These are phyloP conservation scores for Monochamus alternatus DNA, from an alignment of 2,888 invertebrate species.

Conservation along the genomic window DNA sequence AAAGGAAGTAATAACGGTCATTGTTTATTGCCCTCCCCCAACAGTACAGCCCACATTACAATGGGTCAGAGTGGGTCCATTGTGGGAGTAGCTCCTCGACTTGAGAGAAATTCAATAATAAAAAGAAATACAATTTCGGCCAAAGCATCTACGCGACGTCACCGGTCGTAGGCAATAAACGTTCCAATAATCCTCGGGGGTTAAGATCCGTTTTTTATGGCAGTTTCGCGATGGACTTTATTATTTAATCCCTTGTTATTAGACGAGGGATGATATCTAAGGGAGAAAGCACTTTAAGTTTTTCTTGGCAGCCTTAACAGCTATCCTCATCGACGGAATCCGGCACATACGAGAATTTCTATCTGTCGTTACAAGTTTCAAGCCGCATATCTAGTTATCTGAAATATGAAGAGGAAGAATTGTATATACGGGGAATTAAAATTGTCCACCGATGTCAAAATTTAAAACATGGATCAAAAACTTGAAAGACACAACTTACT, in stretches of 20 bases:
- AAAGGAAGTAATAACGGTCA: background rate
- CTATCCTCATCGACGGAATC: too few species aligned
- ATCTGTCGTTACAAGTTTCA: too few species aligned
- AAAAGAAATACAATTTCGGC: slow-evolving; percentile 28
- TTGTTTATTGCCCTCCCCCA: slow-evolving; percentile 10
- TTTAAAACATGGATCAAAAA: too few species aligned
- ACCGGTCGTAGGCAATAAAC: slow-evolving; percentile 24
- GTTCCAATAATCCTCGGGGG: slow-evolving; percentile 31
- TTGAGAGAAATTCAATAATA: slow-evolving; percentile 33
- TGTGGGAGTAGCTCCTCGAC: slow-evolving; percentile 7
- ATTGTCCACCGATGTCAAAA: too few species aligned
- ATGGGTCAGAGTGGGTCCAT: slow-evolving; percentile 11
- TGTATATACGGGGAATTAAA: too few species aligned
- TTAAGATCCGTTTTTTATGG: slow-evolving; percentile 21
- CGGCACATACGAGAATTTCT: too few species aligned
- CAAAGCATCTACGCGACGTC: slow-evolving; percentile 17
- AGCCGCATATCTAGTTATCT: too few species aligned
- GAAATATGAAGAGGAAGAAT: too few species aligned
- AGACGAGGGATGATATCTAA: background rate
- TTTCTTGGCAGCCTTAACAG: too few species aligned
- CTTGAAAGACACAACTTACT: too few species aligned
- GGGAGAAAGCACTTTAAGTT: too few species aligned
- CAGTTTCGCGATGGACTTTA: slow-evolving; percentile 19
- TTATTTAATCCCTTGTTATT: slow-evolving; percentile 28
- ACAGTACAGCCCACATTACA: background rate